These are phyloP conservation scores for Euschistus heros DNA, from an alignment of 1,140 invertebrate genomes.

Conservation along the genomic window DNA sequence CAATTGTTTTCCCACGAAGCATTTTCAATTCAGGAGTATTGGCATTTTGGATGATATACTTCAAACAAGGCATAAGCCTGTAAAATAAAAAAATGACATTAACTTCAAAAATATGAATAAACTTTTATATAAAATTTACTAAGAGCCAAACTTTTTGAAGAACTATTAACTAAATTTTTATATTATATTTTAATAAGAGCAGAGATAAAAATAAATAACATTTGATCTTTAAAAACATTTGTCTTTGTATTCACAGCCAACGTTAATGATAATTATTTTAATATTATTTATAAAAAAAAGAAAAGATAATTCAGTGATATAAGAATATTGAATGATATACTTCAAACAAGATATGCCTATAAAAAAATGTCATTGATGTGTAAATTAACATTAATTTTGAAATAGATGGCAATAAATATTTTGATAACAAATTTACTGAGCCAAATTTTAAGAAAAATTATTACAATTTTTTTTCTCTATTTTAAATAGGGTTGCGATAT, in stretches of 20 bases:
- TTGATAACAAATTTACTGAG: background rate
- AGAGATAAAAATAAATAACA: no score
- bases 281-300: no score
- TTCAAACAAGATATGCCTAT: conserved; percentile 90
- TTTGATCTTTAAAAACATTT: no score
- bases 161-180: no score
- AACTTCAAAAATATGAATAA: background rate
- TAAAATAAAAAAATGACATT: conserved; percentile 34
- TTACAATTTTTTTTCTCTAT: no score
- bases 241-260: no score
- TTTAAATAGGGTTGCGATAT: no score
- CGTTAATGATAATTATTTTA: no score
- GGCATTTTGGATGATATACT: conserved; percentile 94
- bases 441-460: no score
- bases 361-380: no score
- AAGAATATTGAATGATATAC: conserved; percentile 93
- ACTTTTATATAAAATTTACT: background rate
- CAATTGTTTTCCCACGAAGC: conserved; percentile 90
- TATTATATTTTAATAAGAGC: no score
- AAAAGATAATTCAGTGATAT: conserved; percentile 72
- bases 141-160: no score
- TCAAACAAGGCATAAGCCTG: conserved; percentile 88
- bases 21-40: conserved; percentile 76
- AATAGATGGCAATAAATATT: background rate
- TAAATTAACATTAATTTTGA: background rate